Percentiles rank a stretch among this genome's conserved stretches.
Conservation (phyloP, 2,888 invertebrate species). For the Isoperla grammatica region DNA sequence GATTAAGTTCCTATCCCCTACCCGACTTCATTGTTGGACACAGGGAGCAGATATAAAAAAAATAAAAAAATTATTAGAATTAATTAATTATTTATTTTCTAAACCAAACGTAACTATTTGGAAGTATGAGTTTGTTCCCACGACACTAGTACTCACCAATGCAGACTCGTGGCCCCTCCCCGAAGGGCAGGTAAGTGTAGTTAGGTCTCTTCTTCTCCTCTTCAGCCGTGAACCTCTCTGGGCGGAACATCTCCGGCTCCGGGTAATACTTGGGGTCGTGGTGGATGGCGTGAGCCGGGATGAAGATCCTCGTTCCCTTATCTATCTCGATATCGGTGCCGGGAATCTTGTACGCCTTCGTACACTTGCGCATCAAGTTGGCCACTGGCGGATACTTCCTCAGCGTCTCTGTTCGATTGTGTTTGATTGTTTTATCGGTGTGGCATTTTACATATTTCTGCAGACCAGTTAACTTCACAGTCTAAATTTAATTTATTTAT, state of each 20-base stretch:
- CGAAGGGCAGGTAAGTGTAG: conserved; percentile 26
- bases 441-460: too few species aligned
- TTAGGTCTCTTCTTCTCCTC: conserved; percentile 13
- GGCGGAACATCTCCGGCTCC: conserved; percentile 25
- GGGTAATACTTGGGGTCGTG: conserved; percentile 23
- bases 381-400: conserved; percentile 37
- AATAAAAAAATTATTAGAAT: too few species aligned
- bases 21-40: too few species aligned
- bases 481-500: too few species aligned
- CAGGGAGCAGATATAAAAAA: too few species aligned
- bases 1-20: too few species aligned
- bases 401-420: conserved; percentile 38
- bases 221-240: conserved; percentile 27
- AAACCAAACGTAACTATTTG: too few species aligned
- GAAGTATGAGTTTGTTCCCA: too few species aligned
- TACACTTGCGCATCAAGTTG: conserved; percentile 38
- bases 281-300: conserved; percentile 20
- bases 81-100: too few species aligned
- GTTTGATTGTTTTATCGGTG: too few species aligned
- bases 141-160: conserved; percentile 28
- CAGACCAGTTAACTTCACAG: too few species aligned
- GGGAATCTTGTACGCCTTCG: conserved; percentile 34
- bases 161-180: conserved; percentile 28
- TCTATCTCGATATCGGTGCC: conserved; percentile 16
- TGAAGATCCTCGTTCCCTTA: conserved; percentile 22